These are phyloP conservation scores for Drosophila athabasca DNA, from an alignment of 1,140 invertebrate genomes.

Conservation along the genomic window DNA sequence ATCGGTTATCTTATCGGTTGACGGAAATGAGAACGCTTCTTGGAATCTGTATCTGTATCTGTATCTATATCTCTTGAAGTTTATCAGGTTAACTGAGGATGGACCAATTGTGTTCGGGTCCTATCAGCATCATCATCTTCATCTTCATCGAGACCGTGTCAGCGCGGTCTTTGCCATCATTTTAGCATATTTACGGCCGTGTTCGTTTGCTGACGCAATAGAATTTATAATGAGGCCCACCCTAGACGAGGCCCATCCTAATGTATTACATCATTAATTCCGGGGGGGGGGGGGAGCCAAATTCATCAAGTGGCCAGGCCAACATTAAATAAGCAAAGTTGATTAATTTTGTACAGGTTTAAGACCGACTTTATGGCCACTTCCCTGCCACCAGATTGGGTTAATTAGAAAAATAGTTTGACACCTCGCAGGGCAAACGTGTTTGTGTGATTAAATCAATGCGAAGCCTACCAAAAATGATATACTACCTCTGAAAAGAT, in stretches of 20 bases:
- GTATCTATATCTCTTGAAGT: constrained; percentile 15
- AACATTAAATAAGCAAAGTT: constrained; percentile 30
- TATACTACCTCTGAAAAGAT: too few species aligned
- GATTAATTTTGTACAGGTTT: constrained; percentile 45
- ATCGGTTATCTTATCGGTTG: constrained; percentile 37
- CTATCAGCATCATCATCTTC: constrained; percentile 5
- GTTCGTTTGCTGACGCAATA: constrained; percentile 45
- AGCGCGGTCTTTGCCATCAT: constrained; percentile 38
- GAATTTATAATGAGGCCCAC: constrained; percentile 42
- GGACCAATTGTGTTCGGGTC: background rate
- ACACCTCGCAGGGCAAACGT: constrained; percentile 37
- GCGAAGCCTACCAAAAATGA: constrained; percentile 2
- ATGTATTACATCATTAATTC: constrained; percentile 59
- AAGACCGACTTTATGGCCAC: constrained; percentile 43
- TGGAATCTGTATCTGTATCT: background rate
- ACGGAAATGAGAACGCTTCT: constrained; percentile 10
- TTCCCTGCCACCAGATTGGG: constrained; percentile 23
- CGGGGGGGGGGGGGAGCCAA: constrained; percentile 7
- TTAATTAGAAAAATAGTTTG: constrained; percentile 49
- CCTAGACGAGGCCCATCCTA: constrained; percentile 31
- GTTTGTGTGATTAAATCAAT: constrained; percentile 28
- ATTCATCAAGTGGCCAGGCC: constrained; percentile 35
- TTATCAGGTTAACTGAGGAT: constrained; percentile 12
- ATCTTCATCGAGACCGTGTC: constrained; percentile 27
- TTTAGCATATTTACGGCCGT: constrained; percentile 40